phyloP scores from a whole-genome alignment of 2,113 vertebrate species.

The Rhinoderma darwinii region DNA sequence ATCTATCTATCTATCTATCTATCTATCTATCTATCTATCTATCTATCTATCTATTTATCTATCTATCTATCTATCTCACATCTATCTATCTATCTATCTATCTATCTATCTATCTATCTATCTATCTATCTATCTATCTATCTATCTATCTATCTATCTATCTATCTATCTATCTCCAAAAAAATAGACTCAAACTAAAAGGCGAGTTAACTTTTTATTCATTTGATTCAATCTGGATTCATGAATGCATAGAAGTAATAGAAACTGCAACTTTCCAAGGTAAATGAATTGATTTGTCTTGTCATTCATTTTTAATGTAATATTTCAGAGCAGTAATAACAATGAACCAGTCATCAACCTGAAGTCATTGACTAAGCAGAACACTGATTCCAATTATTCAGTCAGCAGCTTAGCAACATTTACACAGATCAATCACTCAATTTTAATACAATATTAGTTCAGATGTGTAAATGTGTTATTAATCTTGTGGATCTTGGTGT shows the following conservation, averaged over 20 bases:
- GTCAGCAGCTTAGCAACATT: neutral
- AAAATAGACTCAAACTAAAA: neutral
- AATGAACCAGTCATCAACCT: neutral
- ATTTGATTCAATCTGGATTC: neutral
- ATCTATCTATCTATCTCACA: no score
- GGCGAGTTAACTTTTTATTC: neutral
- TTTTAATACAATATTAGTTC: slow-evolving; percentile 4
- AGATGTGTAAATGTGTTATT: neutral
- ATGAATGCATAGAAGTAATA: neutral
- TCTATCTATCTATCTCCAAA: no score
- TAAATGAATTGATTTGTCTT: slow-evolving; percentile 12
- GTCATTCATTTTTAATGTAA: slow-evolving; percentile 9
- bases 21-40: no score
- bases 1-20: no score
- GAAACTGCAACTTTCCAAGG: neutral
- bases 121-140: no score
- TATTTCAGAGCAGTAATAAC: slow-evolving; percentile 7
- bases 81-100: no score
- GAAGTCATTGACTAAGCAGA: neutral
- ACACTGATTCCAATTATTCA: slow-evolving; percentile 6
- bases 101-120: no score
- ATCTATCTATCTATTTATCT: no score
- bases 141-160: no score
- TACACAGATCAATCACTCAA: neutral
- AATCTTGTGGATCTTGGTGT: neutral